Evolutionary conservation across 1,140 invertebrate genomes (phyloP).

Genomic region (Tetramorium alpestre): DNA sequence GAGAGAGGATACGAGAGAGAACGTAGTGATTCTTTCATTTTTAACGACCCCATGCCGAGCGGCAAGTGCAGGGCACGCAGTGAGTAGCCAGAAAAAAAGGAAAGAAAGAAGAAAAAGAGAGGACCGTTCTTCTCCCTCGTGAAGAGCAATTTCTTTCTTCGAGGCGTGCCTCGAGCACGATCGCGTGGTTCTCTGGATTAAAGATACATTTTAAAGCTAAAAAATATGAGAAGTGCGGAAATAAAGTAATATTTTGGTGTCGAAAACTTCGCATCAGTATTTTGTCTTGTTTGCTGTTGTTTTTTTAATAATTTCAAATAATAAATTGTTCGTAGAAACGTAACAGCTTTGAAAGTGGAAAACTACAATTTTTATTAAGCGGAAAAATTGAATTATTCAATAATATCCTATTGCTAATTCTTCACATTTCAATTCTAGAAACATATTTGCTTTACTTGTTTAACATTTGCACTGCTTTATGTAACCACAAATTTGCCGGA

Average conservation of each 20-base stretch:
- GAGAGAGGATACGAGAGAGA: constrained; percentile 26
- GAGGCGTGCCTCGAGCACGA: constrained; percentile 7
- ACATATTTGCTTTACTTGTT: not conserved
- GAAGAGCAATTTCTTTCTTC: constrained; percentile 25
- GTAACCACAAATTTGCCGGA: constrained; percentile 20
- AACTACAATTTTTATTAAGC: not conserved
- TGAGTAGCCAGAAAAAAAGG: constrained; percentile 22
- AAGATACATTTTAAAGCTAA: constrained; percentile 33
- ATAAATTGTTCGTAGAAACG: not conserved
- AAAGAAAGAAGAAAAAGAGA: not conserved
- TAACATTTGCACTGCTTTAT: not conserved
- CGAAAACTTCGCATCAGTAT: too few species aligned
- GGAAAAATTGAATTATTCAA: not conserved
- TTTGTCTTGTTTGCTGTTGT: not conserved
- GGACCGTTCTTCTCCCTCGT: not conserved
- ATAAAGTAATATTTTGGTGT: not conserved
- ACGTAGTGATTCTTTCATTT: constrained; percentile 49
- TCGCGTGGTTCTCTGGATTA: constrained; percentile 20
- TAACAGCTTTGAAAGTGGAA: not conserved
- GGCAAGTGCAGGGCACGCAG: constrained; percentile 45
- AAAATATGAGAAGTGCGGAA: constrained; percentile 4
- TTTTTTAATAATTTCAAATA: not conserved
- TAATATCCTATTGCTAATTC: not conserved
- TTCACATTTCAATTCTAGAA: not conserved
- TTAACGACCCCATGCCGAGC: constrained; percentile 57